These are phyloP conservation scores for Serrognathus titanus DNA, from an alignment of 2,888 invertebrate species.

Conservation along the genomic window DNA sequence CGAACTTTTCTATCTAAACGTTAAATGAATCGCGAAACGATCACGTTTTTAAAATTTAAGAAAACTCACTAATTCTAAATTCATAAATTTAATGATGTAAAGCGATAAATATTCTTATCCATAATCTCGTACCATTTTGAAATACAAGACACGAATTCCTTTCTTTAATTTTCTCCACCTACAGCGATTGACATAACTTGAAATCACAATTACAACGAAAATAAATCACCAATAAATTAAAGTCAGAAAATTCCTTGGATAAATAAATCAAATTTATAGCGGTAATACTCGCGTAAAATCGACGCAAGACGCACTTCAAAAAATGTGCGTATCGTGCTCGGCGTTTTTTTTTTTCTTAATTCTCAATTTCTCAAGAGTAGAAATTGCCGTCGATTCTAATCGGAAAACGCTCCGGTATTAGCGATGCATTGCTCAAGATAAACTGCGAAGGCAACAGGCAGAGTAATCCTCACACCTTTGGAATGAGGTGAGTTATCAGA, in stretches of 20 bases:
- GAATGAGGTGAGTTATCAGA: constrained; percentile 25
- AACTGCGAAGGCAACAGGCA: constrained; percentile 5
- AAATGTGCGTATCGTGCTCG: neutral
- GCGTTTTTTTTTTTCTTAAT: neutral
- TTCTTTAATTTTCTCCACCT: too few species aligned
- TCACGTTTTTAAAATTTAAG: too few species aligned
- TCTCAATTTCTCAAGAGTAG: neutral
- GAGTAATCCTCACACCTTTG: constrained; percentile 23
- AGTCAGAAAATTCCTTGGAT: too few species aligned
- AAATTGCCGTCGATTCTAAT: constrained; percentile 2
- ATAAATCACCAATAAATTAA: neutral
- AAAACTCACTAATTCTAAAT: too few species aligned
- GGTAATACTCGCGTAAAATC: neutral
- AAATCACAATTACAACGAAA: neutral
- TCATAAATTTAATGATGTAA: too few species aligned
- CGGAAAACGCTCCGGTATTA: neutral
- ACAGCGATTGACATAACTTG: too few species aligned
- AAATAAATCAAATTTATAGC: neutral
- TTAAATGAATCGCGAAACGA: too few species aligned
- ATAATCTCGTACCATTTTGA: too few species aligned
- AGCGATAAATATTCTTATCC: too few species aligned
- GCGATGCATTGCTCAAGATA: constrained; percentile 1
- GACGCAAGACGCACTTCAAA: neutral
- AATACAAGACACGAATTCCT: too few species aligned
- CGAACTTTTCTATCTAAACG: too few species aligned